Evolutionary conservation across 2,888 invertebrate species (phyloP), one percentile per base, ranked within the genome.

Genomic region (Stenurella melanura): DNA sequence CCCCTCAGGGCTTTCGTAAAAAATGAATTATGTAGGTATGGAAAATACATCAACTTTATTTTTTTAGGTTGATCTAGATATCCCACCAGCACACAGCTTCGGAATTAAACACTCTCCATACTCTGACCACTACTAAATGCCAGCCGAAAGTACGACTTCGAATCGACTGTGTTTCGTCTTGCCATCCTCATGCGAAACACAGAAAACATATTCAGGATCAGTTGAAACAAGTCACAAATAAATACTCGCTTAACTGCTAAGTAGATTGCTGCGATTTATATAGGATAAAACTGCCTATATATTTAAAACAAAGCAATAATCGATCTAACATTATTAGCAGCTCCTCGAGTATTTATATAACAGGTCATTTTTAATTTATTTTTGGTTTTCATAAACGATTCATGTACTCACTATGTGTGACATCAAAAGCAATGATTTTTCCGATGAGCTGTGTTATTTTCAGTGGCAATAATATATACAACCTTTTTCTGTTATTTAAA

Each of bases 101-200:
- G 96, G 96, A 81, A 96, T 97, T 85, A 95, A 94, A 89, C 96
- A 96, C 89, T 96, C 96, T n/a, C 95, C 93, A 18, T 93, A 94
- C 85, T 91, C 91, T 66, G 92, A 92, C 30, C 88, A 89, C 84
- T 89, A 88, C 80, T 89, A 84, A 86, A 81, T 74, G 50, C 68
- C 66, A 12, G 38, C 58, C 73, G 66, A 76, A 79, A 75, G 50
- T 71, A 21, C 78, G 78, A 80, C 19, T 68, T 60, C 81, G 81
- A 82, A 61, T 72, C 82, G 82, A 83, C 82, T 83, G 82, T 61
- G 76, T 78, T 82, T 76, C 68, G 72, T 34, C 61, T 34, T 63
- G 71, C 71, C 71, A 74, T 77, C 79, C 70, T 60, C 60, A 70
- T 60, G 17, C 30, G 74, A 54, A 72, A 54, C 58, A 34, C 74